Conservation (phyloP, 2,797 vertebrate genomes). For the Gobio occitaniae region DNA sequence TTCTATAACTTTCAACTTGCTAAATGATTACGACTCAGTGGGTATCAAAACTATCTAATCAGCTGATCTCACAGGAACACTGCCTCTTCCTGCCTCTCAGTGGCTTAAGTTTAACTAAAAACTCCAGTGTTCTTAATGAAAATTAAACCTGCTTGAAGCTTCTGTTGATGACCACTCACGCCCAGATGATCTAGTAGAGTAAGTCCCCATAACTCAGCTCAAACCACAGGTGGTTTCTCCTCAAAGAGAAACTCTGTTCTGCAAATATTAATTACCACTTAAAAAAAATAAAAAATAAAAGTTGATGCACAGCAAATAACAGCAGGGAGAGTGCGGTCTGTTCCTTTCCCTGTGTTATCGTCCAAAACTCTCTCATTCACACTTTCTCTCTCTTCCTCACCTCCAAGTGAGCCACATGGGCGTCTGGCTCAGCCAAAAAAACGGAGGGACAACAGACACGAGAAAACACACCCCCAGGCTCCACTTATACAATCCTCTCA, state of each 20-base stretch:
- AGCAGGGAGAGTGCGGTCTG: constrained; percentile 53
- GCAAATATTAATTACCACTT: neutral
- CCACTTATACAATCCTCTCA: neutral
- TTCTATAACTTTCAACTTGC: constrained; percentile 15
- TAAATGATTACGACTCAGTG: neutral
- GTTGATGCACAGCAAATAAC: constrained; percentile 45
- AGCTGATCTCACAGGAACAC: constrained; percentile 22
- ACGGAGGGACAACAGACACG: constrained; percentile 26
- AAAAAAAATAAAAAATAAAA: neutral
- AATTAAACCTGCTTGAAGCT: constrained; percentile 5
- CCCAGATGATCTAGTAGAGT: neutral
- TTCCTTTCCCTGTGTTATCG: constrained; percentile 33
- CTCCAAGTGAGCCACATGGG: constrained; percentile 50
- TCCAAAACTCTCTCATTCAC: constrained; percentile 44
- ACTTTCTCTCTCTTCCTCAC: constrained; percentile 45
- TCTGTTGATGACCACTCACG: neutral
- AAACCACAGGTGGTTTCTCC: constrained; percentile 5
- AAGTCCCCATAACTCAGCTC: neutral
- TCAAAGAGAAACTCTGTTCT: neutral
- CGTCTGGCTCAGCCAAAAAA: constrained; percentile 38
- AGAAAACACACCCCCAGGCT: constrained; percentile 16
- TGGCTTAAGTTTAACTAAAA: neutral
- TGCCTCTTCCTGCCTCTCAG: neutral
- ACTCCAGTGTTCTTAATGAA: neutral
- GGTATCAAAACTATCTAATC: constrained; percentile 12